A percentile compares a stretch with the other conserved stretches of the same genome.
Conservation (phyloP, 2,888 invertebrate genomes). For the Leucoptera coffeella region DNA sequence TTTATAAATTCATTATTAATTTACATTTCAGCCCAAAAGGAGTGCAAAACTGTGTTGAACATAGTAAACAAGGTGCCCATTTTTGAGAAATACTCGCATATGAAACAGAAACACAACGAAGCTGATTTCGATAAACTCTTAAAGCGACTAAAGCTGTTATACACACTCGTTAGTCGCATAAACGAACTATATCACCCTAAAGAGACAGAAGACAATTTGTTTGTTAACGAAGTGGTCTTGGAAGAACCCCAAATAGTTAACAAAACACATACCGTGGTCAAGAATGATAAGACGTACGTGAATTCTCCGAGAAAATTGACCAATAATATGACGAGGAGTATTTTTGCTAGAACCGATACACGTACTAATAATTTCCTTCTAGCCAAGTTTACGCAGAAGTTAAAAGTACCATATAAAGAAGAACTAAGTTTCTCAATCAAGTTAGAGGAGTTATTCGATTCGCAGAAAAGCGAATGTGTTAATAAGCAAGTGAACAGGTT, state of each 20-base stretch:
- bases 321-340: constrained; percentile 19
- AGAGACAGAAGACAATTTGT: constrained; percentile 23
- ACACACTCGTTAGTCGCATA: constrained; percentile 26
- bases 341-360: constrained; percentile 22
- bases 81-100: too few relatives aligned
- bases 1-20: too few relatives aligned
- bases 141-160: constrained; percentile 30
- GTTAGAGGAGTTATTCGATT: constrained; percentile 24
- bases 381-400: constrained; percentile 20
- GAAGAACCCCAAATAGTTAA: too few relatives aligned
- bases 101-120: too few relatives aligned
- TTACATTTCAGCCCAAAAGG: constrained; percentile 18
- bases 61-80: too few relatives aligned
- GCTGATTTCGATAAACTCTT: constrained; percentile 19
- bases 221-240: constrained; percentile 15
- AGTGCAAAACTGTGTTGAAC: constrained; percentile 36
- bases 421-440: constrained; percentile 32
- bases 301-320: constrained; percentile 14
- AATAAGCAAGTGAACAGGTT: constrained; percentile 11
- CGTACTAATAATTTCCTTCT: constrained; percentile 22
- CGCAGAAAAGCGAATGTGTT: constrained; percentile 6
- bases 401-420: constrained; percentile 16
- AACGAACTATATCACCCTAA: constrained; percentile 22
- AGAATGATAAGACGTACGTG: constrained; percentile 18
- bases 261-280: too few relatives aligned